These are phyloP conservation scores for Pseudorasbora parva DNA, from an alignment of 2,113 vertebrate species.

Conservation along the genomic window DNA sequence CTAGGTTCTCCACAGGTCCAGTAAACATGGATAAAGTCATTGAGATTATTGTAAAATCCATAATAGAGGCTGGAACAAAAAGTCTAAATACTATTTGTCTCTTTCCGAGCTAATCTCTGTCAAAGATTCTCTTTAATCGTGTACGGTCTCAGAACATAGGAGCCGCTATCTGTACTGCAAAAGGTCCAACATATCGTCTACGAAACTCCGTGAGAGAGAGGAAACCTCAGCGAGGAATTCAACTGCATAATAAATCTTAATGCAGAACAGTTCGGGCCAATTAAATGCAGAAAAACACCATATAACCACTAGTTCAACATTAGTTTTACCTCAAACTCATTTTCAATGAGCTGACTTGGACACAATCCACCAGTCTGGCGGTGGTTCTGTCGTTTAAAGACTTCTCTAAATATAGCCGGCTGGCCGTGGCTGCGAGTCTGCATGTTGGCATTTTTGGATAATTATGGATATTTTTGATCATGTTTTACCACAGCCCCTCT, in stretches of 20 bases:
- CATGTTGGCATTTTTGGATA: conserved; percentile 41
- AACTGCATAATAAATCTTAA: conserved; percentile 41
- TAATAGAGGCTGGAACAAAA: neutral
- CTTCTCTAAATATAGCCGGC: conserved; percentile 51
- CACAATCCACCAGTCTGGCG: conserved; percentile 28
- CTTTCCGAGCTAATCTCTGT: neutral
- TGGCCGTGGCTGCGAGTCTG: conserved; percentile 20
- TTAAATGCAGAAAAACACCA: conserved; percentile 43
- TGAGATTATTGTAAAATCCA: neutral
- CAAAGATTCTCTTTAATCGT: neutral
- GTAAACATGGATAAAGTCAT: conserved; percentile 3
- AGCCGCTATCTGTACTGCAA: neutral
- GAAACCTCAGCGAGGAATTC: conserved; percentile 39
- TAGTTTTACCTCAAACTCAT: conserved; percentile 27
- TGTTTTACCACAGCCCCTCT: conserved; percentile 43
- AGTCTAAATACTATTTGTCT: neutral
- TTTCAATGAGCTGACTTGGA: conserved; percentile 49
- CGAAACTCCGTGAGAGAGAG: neutral
- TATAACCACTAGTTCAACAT: conserved; percentile 44
- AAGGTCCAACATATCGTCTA: neutral
- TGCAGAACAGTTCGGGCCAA: conserved; percentile 37
- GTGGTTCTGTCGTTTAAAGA: conserved; percentile 40
- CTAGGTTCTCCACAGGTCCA: neutral
- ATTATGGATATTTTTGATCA: conserved; percentile 53
- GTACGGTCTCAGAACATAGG: neutral